Base-by-base conservation (phyloP, 2,113 vertebrate genomes). In the Xyliphius kryptos region DNA sequence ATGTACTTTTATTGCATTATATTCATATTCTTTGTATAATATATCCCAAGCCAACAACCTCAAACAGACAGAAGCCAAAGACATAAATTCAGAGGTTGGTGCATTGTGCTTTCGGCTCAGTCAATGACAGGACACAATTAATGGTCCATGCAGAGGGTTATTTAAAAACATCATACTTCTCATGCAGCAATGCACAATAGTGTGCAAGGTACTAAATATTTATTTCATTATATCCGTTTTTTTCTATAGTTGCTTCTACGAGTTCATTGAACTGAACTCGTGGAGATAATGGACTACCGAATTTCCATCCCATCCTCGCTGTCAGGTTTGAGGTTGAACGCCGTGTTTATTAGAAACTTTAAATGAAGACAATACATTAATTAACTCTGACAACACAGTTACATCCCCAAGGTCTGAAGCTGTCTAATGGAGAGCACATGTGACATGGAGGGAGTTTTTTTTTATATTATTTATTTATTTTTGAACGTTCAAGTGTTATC, bases 71-170 rank as follows among this genome's bases (percentile, higher is more conserved):
- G 8, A 61, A 17, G 56, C 12, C 2, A 53, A 47, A 46, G 44
- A 79, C 69, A 77, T 79, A 82, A 82, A 78, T 77, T 71, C 62
- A 81, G 14, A 64, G 26, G 52, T 49, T 13, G 47, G 10, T 17
- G 26, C 44, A 56, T 51, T n/a, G 20, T 26, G 32, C 26, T 56
- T 60, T 52, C 44, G 9, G 32, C 21, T 12, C 14, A 21, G 41
- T n/a, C 32, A 22, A 7, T 44, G 56, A 44, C 55, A 43, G 69
- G 75, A 85, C 81, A 72, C 72, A 80, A 75, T 72, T 69, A 76
- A 70, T 80, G 69, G 56, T 74, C 82, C 74, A 69, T 74, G 83
- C 79, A 49, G 54, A 53, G 60, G 52, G 56, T 65, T 68, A 69
- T 63, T 77, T 51, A 67, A 56, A 63, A 67, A 66, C 26, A 43